These are phyloP conservation scores for Alsophila aescularia DNA, from an alignment of 2,888 invertebrate genomes.

Conservation along the genomic window DNA sequence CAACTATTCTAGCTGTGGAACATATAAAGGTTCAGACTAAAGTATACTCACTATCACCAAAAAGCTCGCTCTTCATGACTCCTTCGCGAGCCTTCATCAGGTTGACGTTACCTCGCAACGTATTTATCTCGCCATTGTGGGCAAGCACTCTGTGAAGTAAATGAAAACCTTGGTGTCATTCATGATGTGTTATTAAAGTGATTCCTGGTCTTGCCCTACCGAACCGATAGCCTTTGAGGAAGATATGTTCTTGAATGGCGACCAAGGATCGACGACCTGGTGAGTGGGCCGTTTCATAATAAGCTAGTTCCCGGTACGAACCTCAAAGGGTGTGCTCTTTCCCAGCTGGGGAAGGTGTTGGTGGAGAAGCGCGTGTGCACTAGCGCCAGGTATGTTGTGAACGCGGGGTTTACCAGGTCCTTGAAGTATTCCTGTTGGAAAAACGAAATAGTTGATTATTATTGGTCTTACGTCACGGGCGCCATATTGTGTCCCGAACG, in stretches of 20 bases:
- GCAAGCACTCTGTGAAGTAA: conserved; percentile 89
- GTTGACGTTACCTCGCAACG: conserved; percentile 98
- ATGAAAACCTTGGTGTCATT: neutral
- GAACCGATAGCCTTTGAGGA: too few relatives aligned
- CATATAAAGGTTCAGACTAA: too few relatives aligned
- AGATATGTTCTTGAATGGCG: too few relatives aligned
- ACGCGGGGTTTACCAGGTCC: conserved; percentile 89
- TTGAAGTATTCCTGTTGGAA: conserved; percentile 88
- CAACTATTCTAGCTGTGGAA: too few relatives aligned
- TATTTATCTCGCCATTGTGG: conserved; percentile 99
- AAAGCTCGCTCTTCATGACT: conserved; percentile 95
- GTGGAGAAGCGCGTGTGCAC: conserved; percentile 99
- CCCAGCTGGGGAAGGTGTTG: conserved; percentile 99
- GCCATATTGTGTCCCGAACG: too few relatives aligned
- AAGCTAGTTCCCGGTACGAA: conserved; percentile 56
- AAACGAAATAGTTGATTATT: too few relatives aligned
- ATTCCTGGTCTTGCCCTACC: too few relatives aligned
- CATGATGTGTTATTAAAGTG: too few relatives aligned
- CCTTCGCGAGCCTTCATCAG: conserved; percentile 99
- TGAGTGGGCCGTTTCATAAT: too few relatives aligned
- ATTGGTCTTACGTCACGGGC: too few relatives aligned
- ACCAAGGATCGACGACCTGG: too few relatives aligned
- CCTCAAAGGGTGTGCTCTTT: conserved; percentile 98
- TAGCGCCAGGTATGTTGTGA: conserved; percentile 97
- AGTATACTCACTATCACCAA: conserved; percentile 86